Evolutionary conservation across 2,888 invertebrate species (phyloP).

Genomic region (Notocelia uddmanniana): DNA sequence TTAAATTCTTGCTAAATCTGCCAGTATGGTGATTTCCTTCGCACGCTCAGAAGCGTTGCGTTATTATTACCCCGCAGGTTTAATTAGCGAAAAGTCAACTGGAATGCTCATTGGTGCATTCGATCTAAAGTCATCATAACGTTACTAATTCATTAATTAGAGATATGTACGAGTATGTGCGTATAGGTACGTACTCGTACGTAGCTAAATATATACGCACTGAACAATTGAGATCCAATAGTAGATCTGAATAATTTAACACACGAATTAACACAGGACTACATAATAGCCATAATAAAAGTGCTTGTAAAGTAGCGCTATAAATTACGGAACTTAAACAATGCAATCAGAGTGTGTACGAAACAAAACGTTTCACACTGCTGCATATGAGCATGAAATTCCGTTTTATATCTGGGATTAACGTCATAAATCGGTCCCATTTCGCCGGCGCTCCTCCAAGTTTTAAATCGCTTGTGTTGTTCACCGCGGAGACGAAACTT

Average conservation of each 20-base stretch:
- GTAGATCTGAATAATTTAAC: not conserved
- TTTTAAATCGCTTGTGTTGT: constrained; percentile 77
- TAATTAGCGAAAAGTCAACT: not conserved
- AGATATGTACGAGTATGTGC: not conserved
- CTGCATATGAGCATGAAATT: constrained; percentile 70
- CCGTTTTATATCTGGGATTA: constrained; percentile 75
- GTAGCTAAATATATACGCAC: not conserved
- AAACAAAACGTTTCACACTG: constrained; percentile 63
- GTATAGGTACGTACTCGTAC: no score
- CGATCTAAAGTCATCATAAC: not conserved
- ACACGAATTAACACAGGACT: not conserved
- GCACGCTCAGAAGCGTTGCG: no score
- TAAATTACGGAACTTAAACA: constrained; percentile 56
- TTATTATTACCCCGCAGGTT: not conserved
- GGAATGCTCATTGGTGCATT: not conserved
- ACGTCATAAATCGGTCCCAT: constrained; percentile 74
- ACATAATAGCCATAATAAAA: constrained; percentile 28
- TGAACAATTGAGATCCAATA: not conserved
- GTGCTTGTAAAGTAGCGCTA: constrained; percentile 40
- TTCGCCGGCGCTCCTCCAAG: constrained; percentile 64
- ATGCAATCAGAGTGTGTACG: constrained; percentile 67
- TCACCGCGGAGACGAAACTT: constrained; percentile 70
- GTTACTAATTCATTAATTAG: not conserved
- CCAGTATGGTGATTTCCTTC: no score
- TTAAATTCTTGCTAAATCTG: not conserved